Conservation (phyloP, 1,140 invertebrate species). For the Thrips palmi region DNA sequence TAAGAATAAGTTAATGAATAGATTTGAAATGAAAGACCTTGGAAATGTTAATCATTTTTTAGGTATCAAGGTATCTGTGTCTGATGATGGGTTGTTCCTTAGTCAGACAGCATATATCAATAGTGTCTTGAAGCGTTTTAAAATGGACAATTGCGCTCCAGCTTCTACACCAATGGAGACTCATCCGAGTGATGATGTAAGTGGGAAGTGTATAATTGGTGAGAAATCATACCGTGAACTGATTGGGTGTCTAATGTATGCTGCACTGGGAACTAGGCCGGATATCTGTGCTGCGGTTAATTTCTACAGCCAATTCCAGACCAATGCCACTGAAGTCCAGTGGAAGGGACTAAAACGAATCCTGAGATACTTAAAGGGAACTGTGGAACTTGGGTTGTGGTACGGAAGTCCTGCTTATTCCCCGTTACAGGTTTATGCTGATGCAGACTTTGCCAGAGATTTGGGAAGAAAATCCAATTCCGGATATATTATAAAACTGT, state of each 20-base stretch:
- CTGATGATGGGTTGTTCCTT: neutral
- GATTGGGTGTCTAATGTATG: constrained; percentile 19
- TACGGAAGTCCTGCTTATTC: constrained; percentile 6
- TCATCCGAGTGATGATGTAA: constrained; percentile 1
- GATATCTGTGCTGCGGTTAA: constrained; percentile 22
- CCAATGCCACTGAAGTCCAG: constrained; percentile 11
- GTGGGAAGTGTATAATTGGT: constrained; percentile 12
- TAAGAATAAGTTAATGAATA: constrained; percentile 7
- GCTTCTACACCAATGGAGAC: constrained; percentile 6
- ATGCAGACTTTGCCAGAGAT: constrained; percentile 5
- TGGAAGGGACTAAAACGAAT: constrained; percentile 16
- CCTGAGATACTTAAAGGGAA: constrained; percentile 17
- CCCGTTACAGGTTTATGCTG: constrained; percentile 7
- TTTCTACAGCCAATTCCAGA: constrained; percentile 15
- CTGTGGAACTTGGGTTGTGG: constrained; percentile 11
- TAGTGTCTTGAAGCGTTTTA: constrained; percentile 9
- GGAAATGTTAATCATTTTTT: constrained; percentile 17
- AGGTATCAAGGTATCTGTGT: constrained; percentile 9
- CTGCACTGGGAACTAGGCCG: constrained; percentile 19
- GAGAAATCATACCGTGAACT: constrained; percentile 12
- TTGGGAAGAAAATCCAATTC: neutral
- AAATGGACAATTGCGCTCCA: constrained; percentile 7
- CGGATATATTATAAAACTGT: constrained; percentile 3
- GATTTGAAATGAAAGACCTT: constrained; percentile 15
- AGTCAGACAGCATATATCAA: constrained; percentile 8